phyloP scores from a whole-genome alignment of 92 coral and sea anemone species.

The Epizoanthus fatuus region DNA sequence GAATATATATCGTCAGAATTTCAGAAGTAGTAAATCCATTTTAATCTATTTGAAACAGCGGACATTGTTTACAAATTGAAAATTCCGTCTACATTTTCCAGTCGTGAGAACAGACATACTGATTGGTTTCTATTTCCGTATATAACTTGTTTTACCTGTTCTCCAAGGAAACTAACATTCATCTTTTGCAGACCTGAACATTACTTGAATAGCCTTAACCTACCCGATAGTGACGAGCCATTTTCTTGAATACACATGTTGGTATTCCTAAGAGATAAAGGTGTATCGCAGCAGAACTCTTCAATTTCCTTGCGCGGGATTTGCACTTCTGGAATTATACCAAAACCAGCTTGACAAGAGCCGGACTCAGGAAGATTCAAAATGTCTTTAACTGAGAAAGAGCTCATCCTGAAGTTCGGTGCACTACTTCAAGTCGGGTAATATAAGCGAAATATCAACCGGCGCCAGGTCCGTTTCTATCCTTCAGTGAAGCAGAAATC shows the following conservation, averaged over 20 bases:
- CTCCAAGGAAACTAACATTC: not conserved
- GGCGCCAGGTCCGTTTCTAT: conserved; percentile 25
- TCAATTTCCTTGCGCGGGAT: conserved; percentile 46
- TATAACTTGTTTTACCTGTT: not conserved
- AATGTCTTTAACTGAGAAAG: conserved; percentile 96
- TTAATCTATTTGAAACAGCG: conserved; percentile 32
- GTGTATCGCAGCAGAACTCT: conserved; percentile 37
- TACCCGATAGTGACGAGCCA: conserved; percentile 36
- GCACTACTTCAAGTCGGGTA: conserved; percentile 6
- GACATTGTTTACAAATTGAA: conserved; percentile 31
- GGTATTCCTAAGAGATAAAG: conserved; percentile 25
- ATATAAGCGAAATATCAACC: conserved; percentile 26
- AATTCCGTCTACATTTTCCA: conserved; percentile 13
- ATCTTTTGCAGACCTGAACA: not conserved
- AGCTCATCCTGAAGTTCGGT: conserved; percentile 72
- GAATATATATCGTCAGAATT: not conserved
- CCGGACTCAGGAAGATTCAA: conserved; percentile 88
- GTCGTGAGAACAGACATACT: not conserved
- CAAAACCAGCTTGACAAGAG: conserved; percentile 8
- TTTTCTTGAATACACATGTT: conserved; percentile 51
- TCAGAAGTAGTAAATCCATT: conserved; percentile 12
- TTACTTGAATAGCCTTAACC: conserved; percentile 3
- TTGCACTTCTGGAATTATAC: conserved; percentile 9
- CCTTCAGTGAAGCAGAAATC: conserved; percentile 28
- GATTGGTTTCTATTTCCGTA: not conserved